A percentile compares a stretch with the other conserved stretches of the same genome.
phyloP scores from a whole-genome alignment of 2,888 invertebrate genomes.

The Epirrita christyi region DNA sequence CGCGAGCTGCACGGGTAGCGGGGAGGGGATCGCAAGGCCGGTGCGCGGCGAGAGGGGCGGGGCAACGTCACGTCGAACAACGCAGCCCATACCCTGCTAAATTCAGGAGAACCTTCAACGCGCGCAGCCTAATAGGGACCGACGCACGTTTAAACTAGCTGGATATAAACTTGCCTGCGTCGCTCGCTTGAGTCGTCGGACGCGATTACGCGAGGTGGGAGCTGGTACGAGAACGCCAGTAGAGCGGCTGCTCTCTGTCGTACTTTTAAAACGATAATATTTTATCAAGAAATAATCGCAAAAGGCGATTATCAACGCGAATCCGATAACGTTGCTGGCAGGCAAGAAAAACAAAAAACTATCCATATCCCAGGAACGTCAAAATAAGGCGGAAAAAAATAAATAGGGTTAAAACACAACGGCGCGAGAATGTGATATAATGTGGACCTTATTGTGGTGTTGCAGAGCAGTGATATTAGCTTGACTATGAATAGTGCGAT shows the following conservation, averaged over 20 bases:
- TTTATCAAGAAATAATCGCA: conserved; percentile 46
- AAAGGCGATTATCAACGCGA: conserved; percentile 30
- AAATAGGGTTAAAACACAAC: conserved; percentile 77
- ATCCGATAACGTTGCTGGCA: conserved; percentile 34
- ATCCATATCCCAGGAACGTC: conserved; percentile 51
- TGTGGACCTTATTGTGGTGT: conserved; percentile 60
- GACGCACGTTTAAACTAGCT: conserved; percentile 46
- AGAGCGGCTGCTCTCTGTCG: conserved; percentile 67
- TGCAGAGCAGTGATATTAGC: conserved; percentile 58
- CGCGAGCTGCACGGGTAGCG: conserved; percentile 68
- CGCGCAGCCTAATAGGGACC: conserved; percentile 33
- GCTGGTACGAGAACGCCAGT: conserved; percentile 65
- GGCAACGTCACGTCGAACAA: conserved; percentile 81
- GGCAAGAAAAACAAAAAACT: conserved; percentile 41
- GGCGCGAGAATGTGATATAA: conserved; percentile 55
- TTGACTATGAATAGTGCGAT: conserved; percentile 45
- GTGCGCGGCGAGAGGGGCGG: conserved; percentile 67
- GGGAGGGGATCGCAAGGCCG: conserved; percentile 79
- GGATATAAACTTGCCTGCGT: conserved; percentile 76
- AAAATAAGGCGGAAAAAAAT: conserved; percentile 81
- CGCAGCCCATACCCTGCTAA: conserved; percentile 69
- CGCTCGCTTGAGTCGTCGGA: conserved; percentile 70
- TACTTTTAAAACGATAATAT: conserved; percentile 51
- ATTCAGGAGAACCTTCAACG: conserved; percentile 52
- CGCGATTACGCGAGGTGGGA: conserved; percentile 80